phyloP scores from a whole-genome alignment of 2,797 vertebrate species.

The Apogon talboti region DNA sequence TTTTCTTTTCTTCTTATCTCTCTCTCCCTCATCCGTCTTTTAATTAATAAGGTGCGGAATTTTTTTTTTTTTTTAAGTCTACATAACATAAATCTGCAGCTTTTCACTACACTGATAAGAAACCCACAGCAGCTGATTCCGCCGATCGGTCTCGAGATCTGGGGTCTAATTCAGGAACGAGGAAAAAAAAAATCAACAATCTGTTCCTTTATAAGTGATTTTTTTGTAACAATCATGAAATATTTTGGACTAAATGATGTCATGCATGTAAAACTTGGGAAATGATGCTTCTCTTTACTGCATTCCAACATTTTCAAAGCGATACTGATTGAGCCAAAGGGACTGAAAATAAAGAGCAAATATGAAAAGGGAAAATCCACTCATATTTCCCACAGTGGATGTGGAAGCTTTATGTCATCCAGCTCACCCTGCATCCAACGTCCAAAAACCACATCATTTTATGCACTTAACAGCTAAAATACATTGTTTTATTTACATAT shows the following conservation, averaged over 20 bases:
- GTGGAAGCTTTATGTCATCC: conserved; percentile 6
- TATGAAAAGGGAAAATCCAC: not conserved
- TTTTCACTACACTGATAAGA: not conserved
- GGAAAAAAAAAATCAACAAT: not conserved
- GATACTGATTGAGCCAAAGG: conserved; percentile 40
- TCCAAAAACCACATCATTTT: too few species aligned
- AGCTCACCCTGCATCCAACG: not conserved
- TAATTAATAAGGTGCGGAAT: conserved; percentile 20
- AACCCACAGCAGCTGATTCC: conserved; percentile 1
- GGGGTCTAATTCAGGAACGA: conserved; percentile 1
- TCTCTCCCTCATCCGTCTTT: not conserved
- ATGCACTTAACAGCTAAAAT: too few species aligned
- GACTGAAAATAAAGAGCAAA: conserved; percentile 11
- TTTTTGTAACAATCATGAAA: not conserved
- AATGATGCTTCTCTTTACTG: conserved; percentile 11
- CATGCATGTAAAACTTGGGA: conserved; percentile 21
- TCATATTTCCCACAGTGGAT: conserved; percentile 22
- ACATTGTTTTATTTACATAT: too few species aligned
- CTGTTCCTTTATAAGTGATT: not conserved
- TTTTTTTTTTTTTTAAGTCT: conserved; percentile 20
- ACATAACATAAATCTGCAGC: not conserved
- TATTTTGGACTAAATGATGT: conserved; percentile 16
- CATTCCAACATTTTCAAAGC: conserved; percentile 31
- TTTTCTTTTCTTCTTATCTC: conserved; percentile 21
- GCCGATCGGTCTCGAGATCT: not conserved